Evolutionary conservation across 2,888 invertebrate species (phyloP), one percentile per base, ranked within the genome.

Genomic region (Chrysodeixis includens): DNA sequence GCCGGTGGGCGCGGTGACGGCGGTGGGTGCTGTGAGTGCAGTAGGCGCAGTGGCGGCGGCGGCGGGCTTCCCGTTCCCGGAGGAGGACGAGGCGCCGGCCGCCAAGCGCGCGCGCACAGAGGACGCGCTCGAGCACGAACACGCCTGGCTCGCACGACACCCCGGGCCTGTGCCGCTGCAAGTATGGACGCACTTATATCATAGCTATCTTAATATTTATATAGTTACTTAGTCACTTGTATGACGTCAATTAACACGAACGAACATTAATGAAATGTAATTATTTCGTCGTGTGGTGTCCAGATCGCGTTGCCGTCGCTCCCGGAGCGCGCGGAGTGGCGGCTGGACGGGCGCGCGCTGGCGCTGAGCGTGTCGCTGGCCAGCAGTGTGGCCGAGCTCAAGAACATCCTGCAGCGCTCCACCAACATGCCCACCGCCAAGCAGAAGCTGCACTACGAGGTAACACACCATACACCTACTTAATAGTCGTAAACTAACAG

Each of bases 391-490:
- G 96, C 97, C 14, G 97, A 97, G 61, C 96, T 99, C 81, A 99
- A 99, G 94, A 96, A 97, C 12, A 97, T 97, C 88, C 96, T 99
- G 80, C 97, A 97, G 87, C 97, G 98, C 74, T 97, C 98, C 87
- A 98, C 98, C 65, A 98, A 98, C 76, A 98, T 99, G 97, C 99
- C 99, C 52, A 98, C 98, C 18, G 99, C 99, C 61, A 99, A 99
- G 90, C 99, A 99, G 94, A 99, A 99, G 91, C 96, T 99, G 76
- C 98, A 98, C 80, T 98, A 97, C 86, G 99, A 99, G 95, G 99
- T 97, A 90, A 32, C 22, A n/a, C 4, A 22, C 6, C 7, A 14
- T 26, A 26, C 26, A 6, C 6, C 26, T 6, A 26, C 26, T 26
- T 26, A 6, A 26, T n/a, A n/a, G n/a, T n/a, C n/a, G n/a, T n/a